Evolutionary conservation across 2,888 invertebrate genomes (phyloP).

Genomic region (Horisme vitalbata): DNA sequence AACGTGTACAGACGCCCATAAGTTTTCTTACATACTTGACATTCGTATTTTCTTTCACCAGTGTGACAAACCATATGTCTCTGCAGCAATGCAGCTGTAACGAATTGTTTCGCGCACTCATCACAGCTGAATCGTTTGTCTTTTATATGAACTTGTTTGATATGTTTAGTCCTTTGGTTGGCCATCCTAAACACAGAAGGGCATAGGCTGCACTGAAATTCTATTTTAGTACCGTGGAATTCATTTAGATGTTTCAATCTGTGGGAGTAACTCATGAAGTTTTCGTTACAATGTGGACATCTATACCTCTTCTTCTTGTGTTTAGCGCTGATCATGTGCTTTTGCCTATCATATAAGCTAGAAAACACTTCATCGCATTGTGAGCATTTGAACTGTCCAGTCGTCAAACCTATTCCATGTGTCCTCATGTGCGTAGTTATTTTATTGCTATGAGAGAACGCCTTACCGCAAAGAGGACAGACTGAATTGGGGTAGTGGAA

Average conservation of each 20-base stretch:
- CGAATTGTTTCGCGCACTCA: not conserved
- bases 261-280: constrained; percentile 68
- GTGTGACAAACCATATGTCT: constrained; percentile 49
- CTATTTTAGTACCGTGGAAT: constrained; percentile 62
- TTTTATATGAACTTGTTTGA: constrained; percentile 34
- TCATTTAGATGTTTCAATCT: constrained; percentile 65
- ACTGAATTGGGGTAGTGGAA: constrained; percentile 68
- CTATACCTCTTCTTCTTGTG: constrained; percentile 65
- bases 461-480: constrained; percentile 68
- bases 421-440: constrained; percentile 23
- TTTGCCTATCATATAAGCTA: too few relatives aligned
- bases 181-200: constrained; percentile 63
- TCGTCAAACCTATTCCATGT: constrained; percentile 14
- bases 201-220: constrained; percentile 66
- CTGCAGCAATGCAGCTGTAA: not conserved
- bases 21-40: constrained; percentile 52
- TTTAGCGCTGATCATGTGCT: too few relatives aligned
- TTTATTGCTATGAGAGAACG: constrained; percentile 31
- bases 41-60: constrained; percentile 51
- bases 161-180: constrained; percentile 63
- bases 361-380: constrained; percentile 58
- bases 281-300: constrained; percentile 67
- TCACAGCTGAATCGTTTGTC: constrained; percentile 10
- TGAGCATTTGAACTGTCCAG: constrained; percentile 52
- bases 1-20: constrained; percentile 36